Evolutionary conservation across 2,888 invertebrate species (phyloP).

Genomic region (Rhagophthalmus giganteus): DNA sequence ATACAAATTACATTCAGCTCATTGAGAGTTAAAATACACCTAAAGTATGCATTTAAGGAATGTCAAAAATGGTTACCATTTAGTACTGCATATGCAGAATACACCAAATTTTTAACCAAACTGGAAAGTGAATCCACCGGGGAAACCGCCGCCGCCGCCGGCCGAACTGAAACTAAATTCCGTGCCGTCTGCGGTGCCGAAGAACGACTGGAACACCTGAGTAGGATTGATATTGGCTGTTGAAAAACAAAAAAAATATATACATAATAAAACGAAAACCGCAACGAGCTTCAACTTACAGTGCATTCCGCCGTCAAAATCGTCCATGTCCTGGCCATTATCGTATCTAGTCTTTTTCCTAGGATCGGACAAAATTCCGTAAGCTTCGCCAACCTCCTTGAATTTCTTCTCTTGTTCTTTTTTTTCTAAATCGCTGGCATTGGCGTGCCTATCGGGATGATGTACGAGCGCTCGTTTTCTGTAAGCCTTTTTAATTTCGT

Average conservation of each 20-base stretch:
- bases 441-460: conserved; percentile 93
- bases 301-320: conserved; percentile 63
- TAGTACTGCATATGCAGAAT: too few species aligned
- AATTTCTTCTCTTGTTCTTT: conserved; percentile 92
- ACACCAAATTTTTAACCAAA: conserved; percentile 69
- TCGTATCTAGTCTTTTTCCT: conserved; percentile 90
- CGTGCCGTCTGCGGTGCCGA: conserved; percentile 61
- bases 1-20: too few species aligned
- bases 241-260: conserved; percentile 41
- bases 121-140: conserved; percentile 70
- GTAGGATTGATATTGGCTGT: conserved; percentile 80
- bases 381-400: conserved; percentile 96
- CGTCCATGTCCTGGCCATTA: conserved; percentile 87
- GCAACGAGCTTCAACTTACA: conserved; percentile 40
- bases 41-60: too few species aligned
- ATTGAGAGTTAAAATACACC: too few species aligned
- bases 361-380: conserved; percentile 86
- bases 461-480: conserved; percentile 85
- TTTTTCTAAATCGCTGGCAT: conserved; percentile 79
- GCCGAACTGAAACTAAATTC: conserved; percentile 61
- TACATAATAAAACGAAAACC: conserved; percentile 15
- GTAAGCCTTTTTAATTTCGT: conserved; percentile 95
- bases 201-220: conserved; percentile 84
- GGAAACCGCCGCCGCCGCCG: conserved; percentile 56
- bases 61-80: too few species aligned